Conservation (phyloP, 2,888 invertebrate genomes). For the Eupithecia subfuscata region DNA sequence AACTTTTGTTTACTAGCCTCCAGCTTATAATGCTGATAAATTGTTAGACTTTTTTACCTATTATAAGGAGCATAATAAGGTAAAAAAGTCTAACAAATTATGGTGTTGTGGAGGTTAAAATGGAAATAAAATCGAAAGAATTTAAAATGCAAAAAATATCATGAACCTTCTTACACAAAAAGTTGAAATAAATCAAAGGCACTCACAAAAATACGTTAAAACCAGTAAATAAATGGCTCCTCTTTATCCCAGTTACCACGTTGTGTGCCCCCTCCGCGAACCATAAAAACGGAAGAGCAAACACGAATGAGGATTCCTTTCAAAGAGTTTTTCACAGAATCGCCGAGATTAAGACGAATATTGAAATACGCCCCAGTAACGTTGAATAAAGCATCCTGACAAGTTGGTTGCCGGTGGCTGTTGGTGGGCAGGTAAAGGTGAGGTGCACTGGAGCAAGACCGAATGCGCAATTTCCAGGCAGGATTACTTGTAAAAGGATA, state of each 20-base stretch:
- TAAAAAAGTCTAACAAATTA: too few relatives aligned
- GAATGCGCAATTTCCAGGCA: neutral
- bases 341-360: constrained; percentile 52
- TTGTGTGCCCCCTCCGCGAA: constrained; percentile 34
- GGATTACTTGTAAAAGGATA: neutral
- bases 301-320: constrained; percentile 48
- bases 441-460: neutral
- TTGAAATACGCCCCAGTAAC: constrained; percentile 53
- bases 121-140: neutral
- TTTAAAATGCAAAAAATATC: neutral
- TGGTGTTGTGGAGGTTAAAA: too few relatives aligned
- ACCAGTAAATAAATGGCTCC: constrained; percentile 31
- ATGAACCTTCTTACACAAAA: neutral
- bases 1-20: neutral
- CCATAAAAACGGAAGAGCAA: constrained; percentile 38
- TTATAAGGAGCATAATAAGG: too few relatives aligned
- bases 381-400: constrained; percentile 51
- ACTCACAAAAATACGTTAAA: constrained; percentile 19
- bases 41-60: neutral
- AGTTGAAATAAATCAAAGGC: constrained; percentile 12
- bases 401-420: constrained; percentile 30
- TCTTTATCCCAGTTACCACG: constrained; percentile 32
- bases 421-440: constrained; percentile 22
- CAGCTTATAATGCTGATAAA: neutral
- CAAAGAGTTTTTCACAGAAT: constrained; percentile 49